A percentile compares a stretch with the other conserved stretches of the same genome.
These are phyloP conservation scores for Lagocephalus sceleratus DNA, from an alignment of 2,797 vertebrate species.

Conservation along the genomic window DNA sequence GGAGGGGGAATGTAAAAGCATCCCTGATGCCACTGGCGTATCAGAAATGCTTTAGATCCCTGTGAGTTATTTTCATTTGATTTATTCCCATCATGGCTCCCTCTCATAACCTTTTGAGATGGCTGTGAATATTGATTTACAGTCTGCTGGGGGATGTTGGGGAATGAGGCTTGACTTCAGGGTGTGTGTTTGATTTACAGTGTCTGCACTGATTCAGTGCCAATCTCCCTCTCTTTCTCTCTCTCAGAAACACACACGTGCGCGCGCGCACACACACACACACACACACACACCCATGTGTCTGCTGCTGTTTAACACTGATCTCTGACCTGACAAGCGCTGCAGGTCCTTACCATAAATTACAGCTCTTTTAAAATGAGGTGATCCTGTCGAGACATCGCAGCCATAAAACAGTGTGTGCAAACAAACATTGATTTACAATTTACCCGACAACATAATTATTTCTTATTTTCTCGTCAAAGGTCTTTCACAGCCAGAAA, in stretches of 20 bases:
- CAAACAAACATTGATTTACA: constrained; percentile 69
- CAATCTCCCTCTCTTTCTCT: constrained; percentile 13
- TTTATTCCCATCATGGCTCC: neutral
- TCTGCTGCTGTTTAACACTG: constrained; percentile 25
- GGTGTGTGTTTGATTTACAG: constrained; percentile 13
- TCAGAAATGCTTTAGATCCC: constrained; percentile 9
- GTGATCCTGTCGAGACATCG: constrained; percentile 17
- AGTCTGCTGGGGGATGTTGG: constrained; percentile 9
- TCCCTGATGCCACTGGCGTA: constrained; percentile 5
- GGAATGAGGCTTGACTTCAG: constrained; percentile 11
- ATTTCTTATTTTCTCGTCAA: constrained; percentile 42
- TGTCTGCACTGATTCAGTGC: constrained; percentile 47
- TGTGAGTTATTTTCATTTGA: constrained; percentile 12
- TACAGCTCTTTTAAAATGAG: constrained; percentile 56
- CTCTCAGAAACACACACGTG: neutral
- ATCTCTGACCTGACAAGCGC: constrained; percentile 51
- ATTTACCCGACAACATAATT: constrained; percentile 2
- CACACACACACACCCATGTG: neutral
- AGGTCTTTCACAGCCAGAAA: constrained; percentile 55
- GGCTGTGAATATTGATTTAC: constrained; percentile 23
- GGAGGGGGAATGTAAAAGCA: neutral
- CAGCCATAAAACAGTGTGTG: constrained; percentile 7
- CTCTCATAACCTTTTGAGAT: constrained; percentile 5
- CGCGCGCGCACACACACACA: neutral
- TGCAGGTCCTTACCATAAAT: constrained; percentile 54